Percentiles rank a stretch among this genome's conserved stretches.
phyloP scores from a whole-genome alignment of 1,140 invertebrate genomes.

The Caenorhabditis latens region DNA sequence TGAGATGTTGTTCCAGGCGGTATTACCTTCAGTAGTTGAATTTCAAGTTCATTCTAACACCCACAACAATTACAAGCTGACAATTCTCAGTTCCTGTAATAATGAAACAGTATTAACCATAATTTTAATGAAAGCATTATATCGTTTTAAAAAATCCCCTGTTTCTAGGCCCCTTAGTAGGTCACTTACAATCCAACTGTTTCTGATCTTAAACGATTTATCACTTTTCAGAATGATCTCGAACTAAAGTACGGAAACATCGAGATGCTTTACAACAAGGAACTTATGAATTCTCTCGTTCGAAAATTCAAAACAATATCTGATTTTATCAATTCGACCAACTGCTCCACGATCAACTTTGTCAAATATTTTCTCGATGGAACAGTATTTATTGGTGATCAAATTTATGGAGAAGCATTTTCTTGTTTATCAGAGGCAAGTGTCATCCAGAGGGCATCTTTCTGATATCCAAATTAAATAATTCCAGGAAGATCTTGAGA shows the following conservation, averaged over 20 bases:
- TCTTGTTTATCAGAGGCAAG: neutral
- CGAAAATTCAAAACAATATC: neutral
- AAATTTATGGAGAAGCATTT: conserved; percentile 40
- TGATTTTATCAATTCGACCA: neutral
- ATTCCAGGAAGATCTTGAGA: neutral
- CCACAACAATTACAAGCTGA: no score
- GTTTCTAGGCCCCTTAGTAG: no score
- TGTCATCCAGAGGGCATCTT: neutral
- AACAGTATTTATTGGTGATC: neutral
- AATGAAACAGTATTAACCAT: no score
- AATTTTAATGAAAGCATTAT: no score
- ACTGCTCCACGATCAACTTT: neutral
- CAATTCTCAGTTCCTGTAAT: no score
- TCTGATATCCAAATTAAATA: neutral
- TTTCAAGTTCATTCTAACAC: no score
- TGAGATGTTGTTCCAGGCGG: no score
- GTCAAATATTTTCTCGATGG: neutral
- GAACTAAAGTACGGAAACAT: neutral
- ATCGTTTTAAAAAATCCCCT: no score
- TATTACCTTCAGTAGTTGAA: no score
- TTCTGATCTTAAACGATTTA: neutral
- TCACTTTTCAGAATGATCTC: neutral
- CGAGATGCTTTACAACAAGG: neutral
- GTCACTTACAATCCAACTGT: no score
- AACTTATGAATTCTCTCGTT: neutral